phyloP scores from a whole-genome alignment of 2,888 invertebrate genomes.

The Parnassius glacialis region DNA sequence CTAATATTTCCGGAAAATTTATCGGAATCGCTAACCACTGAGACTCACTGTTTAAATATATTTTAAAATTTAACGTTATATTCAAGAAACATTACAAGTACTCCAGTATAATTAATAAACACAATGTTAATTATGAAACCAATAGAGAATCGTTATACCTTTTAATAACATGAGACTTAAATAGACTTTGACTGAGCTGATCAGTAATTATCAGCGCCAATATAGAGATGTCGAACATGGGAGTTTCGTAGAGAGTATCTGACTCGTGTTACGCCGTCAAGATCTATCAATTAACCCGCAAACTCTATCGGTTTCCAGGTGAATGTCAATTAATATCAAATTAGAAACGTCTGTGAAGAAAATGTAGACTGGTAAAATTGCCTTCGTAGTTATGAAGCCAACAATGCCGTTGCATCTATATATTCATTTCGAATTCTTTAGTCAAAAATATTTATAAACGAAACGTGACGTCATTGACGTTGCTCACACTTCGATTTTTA shows the following conservation, averaged over 20 bases:
- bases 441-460: no score
- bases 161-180: not conserved
- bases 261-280: slow-evolving; percentile 47
- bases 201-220: slow-evolving; percentile 9
- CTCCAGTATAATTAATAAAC: no score
- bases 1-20: no score
- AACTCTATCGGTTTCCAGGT: slow-evolving; percentile 66
- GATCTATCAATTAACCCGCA: slow-evolving; percentile 70
- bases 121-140: not conserved
- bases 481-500: no score
- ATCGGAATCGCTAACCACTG: no score
- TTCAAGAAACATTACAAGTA: no score
- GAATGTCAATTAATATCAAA: slow-evolving; percentile 68
- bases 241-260: slow-evolving; percentile 15
- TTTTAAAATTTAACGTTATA: no score
- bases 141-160: not conserved
- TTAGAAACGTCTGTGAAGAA: slow-evolving; percentile 42
- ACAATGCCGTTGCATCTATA: not conserved
- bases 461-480: no score
- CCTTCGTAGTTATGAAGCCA: slow-evolving; percentile 26
- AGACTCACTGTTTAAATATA: no score
- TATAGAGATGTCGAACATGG: slow-evolving; percentile 12
- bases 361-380: slow-evolving; percentile 38
- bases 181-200: slow-evolving; percentile 6
- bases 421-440: no score